Evolutionary conservation across 2,797 vertebrate genomes (phyloP).

Genomic region (Hozukius guyotensis): DNA sequence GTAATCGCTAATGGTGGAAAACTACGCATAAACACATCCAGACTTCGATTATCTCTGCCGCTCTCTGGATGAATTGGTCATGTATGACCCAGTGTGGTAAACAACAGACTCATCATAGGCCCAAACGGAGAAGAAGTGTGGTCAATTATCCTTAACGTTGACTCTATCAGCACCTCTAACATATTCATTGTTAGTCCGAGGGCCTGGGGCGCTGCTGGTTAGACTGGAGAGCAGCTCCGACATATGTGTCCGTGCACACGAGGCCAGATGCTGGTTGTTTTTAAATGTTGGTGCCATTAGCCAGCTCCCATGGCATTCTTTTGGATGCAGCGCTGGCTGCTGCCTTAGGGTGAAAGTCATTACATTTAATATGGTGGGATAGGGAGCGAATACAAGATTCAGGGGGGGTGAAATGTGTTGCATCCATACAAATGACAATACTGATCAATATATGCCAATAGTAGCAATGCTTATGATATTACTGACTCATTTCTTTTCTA

Average conservation of each 20-base stretch:
- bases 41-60: conserved; percentile 28
- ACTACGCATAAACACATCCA: conserved; percentile 53
- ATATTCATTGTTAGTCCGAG: conserved; percentile 59
- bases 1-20: conserved; percentile 36
- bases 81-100: conserved; percentile 41
- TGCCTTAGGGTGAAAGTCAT: conserved; percentile 71
- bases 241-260: conserved; percentile 64
- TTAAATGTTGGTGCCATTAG: conserved; percentile 75
- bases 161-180: conserved; percentile 60
- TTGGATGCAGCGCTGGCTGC: conserved; percentile 59
- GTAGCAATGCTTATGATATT: not conserved
- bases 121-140: conserved; percentile 33
- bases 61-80: conserved; percentile 32
- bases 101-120: conserved; percentile 41
- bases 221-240: conserved; percentile 52
- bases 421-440: conserved; percentile 50
- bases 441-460: conserved; percentile 1
- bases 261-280: conserved; percentile 75
- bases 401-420: conserved; percentile 28
- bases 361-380: conserved; percentile 66
- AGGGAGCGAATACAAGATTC: conserved; percentile 45
- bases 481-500: not conserved
- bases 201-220: conserved; percentile 61
- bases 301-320: conserved; percentile 67
- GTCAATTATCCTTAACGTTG: conserved; percentile 54